phyloP scores from a whole-genome alignment of 1,140 invertebrate genomes.

The Drosophila lacertosa region DNA sequence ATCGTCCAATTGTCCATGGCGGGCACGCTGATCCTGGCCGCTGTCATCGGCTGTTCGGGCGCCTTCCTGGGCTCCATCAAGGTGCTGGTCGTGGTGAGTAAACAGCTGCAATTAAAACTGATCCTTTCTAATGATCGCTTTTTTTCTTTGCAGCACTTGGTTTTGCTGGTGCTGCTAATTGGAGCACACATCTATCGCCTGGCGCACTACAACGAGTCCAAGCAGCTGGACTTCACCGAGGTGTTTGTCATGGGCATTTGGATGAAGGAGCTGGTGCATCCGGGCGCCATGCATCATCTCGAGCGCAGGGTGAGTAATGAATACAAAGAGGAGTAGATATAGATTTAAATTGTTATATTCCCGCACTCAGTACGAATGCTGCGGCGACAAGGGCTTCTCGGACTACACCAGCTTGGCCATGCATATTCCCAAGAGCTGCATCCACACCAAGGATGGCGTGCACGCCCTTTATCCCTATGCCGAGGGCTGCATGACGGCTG shows the following conservation, averaged over 20 bases:
- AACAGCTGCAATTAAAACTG: neutral
- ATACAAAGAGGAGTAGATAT: neutral
- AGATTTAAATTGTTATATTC: neutral
- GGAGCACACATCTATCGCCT: slow-evolving; percentile 65
- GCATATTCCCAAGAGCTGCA: slow-evolving; percentile 68
- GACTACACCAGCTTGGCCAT: slow-evolving; percentile 60
- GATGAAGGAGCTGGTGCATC: slow-evolving; percentile 64
- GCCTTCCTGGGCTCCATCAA: slow-evolving; percentile 76
- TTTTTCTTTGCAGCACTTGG: slow-evolving; percentile 57
- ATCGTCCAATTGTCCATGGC: slow-evolving; percentile 61
- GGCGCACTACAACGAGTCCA: slow-evolving; percentile 65
- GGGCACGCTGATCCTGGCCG: slow-evolving; percentile 51
- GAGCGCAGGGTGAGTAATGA: slow-evolving; percentile 53
- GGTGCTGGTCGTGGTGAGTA: slow-evolving; percentile 65
- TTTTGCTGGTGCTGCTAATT: slow-evolving; percentile 56
- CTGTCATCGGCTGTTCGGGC: slow-evolving; percentile 67
- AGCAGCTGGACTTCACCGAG: slow-evolving; percentile 54
- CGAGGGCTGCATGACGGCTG: slow-evolving; percentile 69
- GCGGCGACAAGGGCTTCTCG: slow-evolving; percentile 54
- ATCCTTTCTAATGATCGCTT: neutral
- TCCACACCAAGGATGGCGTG: slow-evolving; percentile 56
- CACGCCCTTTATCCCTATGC: slow-evolving; percentile 65
- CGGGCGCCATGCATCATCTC: slow-evolving; percentile 66
- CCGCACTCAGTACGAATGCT: slow-evolving; percentile 66
- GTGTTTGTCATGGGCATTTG: slow-evolving; percentile 63